Evolutionary conservation across 2,113 vertebrate species (phyloP).

Genomic region (Mohoua ochrocephala): DNA sequence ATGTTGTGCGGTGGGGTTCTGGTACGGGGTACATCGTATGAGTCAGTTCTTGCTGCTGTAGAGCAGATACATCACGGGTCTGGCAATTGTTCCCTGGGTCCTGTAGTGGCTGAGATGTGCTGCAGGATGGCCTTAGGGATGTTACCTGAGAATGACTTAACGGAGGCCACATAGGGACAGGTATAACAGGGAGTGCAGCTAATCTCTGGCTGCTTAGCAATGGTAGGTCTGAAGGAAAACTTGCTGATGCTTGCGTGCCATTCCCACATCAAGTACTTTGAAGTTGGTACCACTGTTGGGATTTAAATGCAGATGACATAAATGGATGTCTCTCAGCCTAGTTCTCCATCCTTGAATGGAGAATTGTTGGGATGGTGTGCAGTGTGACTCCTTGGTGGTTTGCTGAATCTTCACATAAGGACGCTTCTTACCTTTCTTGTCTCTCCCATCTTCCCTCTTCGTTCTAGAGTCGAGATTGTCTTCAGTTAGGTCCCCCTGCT

Average conservation of each 20-base stretch:
- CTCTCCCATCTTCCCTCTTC: not conserved
- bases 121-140: not conserved
- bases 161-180: not conserved
- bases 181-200: not conserved
- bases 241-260: not conserved
- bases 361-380: not conserved
- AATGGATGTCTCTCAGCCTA: not conserved
- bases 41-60: not conserved
- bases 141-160: not conserved
- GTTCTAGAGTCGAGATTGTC: constrained; percentile 87
- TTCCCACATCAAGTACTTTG: not conserved
- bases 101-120: not conserved
- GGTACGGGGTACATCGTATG: not conserved
- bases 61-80: not conserved
- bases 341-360: not conserved
- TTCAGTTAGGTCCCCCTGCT: constrained; percentile 84
- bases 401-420: not conserved
- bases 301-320: not conserved
- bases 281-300: not conserved
- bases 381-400: not conserved
- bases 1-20: not conserved
- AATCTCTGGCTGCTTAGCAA: not conserved
- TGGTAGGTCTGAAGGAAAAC: not conserved
- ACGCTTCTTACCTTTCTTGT: not conserved
- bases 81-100: not conserved